Conservation (phyloP, 2,113 vertebrate species). For the Ptilorrhoa leucosticta region DNA sequence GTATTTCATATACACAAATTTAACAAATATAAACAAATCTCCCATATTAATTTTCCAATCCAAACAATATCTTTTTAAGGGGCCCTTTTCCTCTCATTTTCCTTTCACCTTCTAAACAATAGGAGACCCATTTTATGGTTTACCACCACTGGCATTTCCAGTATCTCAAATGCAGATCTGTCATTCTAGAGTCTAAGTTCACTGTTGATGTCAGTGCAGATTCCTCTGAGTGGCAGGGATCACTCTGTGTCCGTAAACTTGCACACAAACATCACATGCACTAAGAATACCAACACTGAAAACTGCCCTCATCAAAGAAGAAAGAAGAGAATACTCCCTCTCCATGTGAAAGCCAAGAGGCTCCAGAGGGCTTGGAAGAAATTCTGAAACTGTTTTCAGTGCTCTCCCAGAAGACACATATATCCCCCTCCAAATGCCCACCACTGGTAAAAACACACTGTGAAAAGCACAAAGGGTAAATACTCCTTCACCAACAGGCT, state of each 20-base stretch:
- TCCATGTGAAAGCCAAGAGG: neutral
- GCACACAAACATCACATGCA: rapidly evolving
- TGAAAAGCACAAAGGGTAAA: neutral
- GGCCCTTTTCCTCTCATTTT: neutral
- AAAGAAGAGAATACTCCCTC: neutral
- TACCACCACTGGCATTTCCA: neutral
- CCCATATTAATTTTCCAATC: neutral
- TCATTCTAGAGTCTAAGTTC: neutral
- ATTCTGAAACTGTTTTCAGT: neutral
- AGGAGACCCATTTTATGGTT: neutral
- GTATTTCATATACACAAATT: neutral
- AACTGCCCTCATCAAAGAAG: neutral
- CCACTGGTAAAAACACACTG: neutral
- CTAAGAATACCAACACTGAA: neutral
- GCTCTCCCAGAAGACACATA: neutral
- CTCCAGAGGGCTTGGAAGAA: neutral
- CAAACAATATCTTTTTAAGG: neutral
- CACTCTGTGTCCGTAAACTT: neutral
- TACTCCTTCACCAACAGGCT: neutral
- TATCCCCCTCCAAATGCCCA: neutral
- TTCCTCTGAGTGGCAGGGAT: neutral
- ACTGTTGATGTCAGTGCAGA: neutral
- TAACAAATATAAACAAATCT: neutral
- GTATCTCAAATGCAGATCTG: neutral
- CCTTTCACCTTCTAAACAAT: neutral